Evolutionary conservation across 2,113 vertebrate species (phyloP), one percentile per base, ranked within the genome.

Genomic region (Coptodon bakossiorum): DNA sequence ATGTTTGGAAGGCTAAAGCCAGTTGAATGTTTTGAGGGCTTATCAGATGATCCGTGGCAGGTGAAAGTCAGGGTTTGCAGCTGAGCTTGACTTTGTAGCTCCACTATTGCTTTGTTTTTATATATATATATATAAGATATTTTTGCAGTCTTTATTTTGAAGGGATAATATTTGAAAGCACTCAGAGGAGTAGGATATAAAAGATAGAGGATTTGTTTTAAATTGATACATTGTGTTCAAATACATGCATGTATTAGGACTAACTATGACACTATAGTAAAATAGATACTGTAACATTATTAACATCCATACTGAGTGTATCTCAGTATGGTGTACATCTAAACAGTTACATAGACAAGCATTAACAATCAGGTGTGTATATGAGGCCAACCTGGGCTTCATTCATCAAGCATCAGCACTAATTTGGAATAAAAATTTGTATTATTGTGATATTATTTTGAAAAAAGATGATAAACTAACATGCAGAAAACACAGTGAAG

Each of bases 381-480:
- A 17, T 16, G 66, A 73, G 38, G 14, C 68, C 4, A 27, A 73
- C 3, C 8, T 4, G 29, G 14, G 3, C 40, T 1, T 48, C 40
- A 17, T 29, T 27, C 40, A 45, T 45, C 22, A 7, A 29, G 2
- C 0, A 0, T 76, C 40, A 48, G 4, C 68, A 29, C 0, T 76
- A 0, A 48, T 73, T 73, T 17, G 8, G 13, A 27, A 14, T 11
- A 12, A 36, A 43, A 6, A 71, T 9, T 0, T 9, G n/a, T 43
- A 43, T 71, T 40, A 24, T 40, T 8, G 5, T 71, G 4, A 66
- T 38, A n/a, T 66, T 38, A 22, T 1, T 68, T 2, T 38, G 7
- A 4, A 14, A 71, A 71, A 24, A 9, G 1, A 43, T 16, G n/a
- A 71, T 27, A 24, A 43, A 27, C 13, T 0, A 71, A 76, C 71